Base-by-base conservation (phyloP, 2,888 invertebrate genomes). In the Agonopterix arenella region DNA sequence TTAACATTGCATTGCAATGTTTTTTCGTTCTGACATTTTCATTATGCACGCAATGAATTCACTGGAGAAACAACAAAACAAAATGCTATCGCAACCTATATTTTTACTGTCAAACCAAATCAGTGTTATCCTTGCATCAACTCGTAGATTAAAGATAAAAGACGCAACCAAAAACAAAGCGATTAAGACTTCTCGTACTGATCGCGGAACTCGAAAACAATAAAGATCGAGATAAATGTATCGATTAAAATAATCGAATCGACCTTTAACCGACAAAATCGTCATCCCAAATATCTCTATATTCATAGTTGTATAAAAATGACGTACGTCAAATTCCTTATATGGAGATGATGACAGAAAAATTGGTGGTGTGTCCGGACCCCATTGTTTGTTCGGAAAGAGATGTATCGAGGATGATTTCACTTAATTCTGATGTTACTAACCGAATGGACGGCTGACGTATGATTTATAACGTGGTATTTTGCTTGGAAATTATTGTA, bases 171-270 rank as follows among this genome's bases (percentile, higher is more conserved):
- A 75, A 69, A 76, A 70, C 64, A 61, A 66, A 61, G 61, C 76
- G 80, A 81, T 81, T 80, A 80, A 81, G 80, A 79, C 73, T 76
- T 81, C 74, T 68, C 68, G 64, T 66, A 51, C 48, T 68, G 28
- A 28, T 64, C 62, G 65, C 78, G 77, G 76, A 78, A 79, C 73
- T 76, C 62, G 65, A 74, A 77, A 80, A 83, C 79, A 80, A 79
- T 79, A 76, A 76, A 73, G 70, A 75, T 70, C 73, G 73, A 80
- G 80, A 83, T 83, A 73, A 77, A 80, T 76, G 77, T 80, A 75
- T 76, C 80, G 81, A 82, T 83, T 81, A 82, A 80, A 78, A 79
- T 80, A 81, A 82, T 80, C 80, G 75, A 64, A 69, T 64, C 73
- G 80, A 80, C 83, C 82, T 81, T 80, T 81, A 62, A 38, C 46